Evolutionary conservation across 2,113 vertebrate genomes (phyloP).

Genomic region (human): DNA sequence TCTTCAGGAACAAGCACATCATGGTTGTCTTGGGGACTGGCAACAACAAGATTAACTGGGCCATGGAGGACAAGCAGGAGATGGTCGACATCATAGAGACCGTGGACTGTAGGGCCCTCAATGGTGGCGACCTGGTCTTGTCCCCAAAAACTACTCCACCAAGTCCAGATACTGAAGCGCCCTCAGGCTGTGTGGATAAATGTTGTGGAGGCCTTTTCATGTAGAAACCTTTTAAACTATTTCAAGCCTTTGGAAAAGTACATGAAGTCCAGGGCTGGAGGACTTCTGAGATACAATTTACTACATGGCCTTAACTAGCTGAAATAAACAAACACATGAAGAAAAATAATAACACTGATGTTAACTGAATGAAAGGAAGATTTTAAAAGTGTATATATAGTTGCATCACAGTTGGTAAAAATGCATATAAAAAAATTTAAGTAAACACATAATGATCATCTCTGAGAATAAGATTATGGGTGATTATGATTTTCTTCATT

Average conservation of each 20-base stretch:
- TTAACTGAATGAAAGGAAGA: not conserved
- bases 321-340: constrained; percentile 6
- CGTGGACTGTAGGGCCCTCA: constrained; percentile 95
- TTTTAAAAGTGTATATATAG: not conserved
- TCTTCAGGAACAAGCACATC: constrained; percentile 96
- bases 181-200: not conserved
- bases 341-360: not conserved
- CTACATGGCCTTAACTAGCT: not conserved
- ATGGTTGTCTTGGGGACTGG: constrained; percentile 99
- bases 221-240: not conserved
- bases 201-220: not conserved
- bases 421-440: not conserved
- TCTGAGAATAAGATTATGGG: not conserved
- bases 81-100: constrained; percentile 99
- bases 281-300: not conserved
- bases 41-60: constrained; percentile 99
- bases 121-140: constrained; percentile 96
- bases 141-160: constrained; percentile 99
- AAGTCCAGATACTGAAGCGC: constrained; percentile 96
- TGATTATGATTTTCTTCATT: not conserved
- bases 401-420: constrained; percentile 18
- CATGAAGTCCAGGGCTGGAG: not conserved
- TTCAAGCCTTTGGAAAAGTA: not conserved
- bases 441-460: not conserved
- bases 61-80: constrained; percentile 99